Evolutionary conservation across 1,140 invertebrate species (phyloP), one percentile per base, ranked within the genome.

Genomic region (Drosophila santomea): DNA sequence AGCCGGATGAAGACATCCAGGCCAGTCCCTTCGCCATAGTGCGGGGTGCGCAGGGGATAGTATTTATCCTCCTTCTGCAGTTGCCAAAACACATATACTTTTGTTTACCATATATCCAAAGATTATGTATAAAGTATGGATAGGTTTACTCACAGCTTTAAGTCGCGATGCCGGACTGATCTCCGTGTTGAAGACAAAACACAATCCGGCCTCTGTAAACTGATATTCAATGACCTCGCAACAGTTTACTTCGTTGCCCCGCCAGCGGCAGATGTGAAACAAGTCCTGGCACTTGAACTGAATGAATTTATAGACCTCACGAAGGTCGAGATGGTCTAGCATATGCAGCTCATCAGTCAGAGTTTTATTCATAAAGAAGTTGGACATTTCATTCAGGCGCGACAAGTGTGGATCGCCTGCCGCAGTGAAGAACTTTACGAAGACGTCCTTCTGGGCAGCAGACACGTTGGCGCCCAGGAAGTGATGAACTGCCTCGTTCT

Each of bases 201-300:
- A 91, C 23, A 77, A 57, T 1, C 90, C 90, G 32, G 78, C n/a
- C 20, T 91, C 90, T 1, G 90, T 91, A 38, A 74, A 82, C 44
- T 91, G 62, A 11, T 90, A 14, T 10, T 85, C 73, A 12, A 91
- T 91, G 5, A 80, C 39, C 0, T 91, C 78, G 32, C 90, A 91
- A 20, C 90, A 91, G 25, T 91, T 79, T 0, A 83, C 52, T 0
- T 50, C 32, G 2, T 54, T 66, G 1, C 52, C 52, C 0, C 84
- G 61, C 90, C 90, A 91, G 7, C 20, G 43, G 36, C 90, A 91
- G 2, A 61, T 23, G 0, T 12, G 7, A 25, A 91, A 78, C 2
- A 91, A 15, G 2, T 89, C 74, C 2, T 35, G 51, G 43, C 90
- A 91, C 3, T 59, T 14, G 1, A 82, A 55, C 35, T 58, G 64